These are phyloP conservation scores for Corvus hawaiiensis DNA, from an alignment of 2,113 vertebrate genomes.

Conservation along the genomic window DNA sequence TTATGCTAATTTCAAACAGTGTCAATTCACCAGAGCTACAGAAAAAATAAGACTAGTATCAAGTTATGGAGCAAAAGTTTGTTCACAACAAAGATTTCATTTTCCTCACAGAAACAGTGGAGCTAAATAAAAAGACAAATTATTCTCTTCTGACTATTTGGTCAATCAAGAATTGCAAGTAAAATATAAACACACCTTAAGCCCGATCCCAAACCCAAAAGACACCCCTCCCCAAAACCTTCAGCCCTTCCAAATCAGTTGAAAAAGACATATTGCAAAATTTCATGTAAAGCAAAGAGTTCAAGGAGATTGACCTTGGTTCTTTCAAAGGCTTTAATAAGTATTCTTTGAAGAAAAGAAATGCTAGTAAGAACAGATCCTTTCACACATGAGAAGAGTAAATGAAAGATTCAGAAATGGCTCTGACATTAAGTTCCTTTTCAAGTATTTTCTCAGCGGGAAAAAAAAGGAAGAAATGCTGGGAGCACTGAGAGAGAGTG, in stretches of 20 bases:
- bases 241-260: not conserved
- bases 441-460: not conserved
- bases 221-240: not conserved
- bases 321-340: not conserved
- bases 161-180: not conserved
- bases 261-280: not conserved
- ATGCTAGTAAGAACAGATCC: not conserved
- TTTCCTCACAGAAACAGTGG: not conserved
- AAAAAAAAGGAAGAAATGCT: not conserved
- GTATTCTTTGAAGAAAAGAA: constrained; percentile 11
- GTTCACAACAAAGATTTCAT: not conserved
- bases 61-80: not conserved
- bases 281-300: not conserved
- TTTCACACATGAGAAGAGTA: not conserved
- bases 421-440: not conserved
- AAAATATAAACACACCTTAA: not conserved
- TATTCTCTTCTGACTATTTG: not conserved
- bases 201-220: not conserved
- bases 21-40: not conserved
- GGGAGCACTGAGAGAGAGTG: not conserved
- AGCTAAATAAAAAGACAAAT: not conserved
- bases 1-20: not conserved
- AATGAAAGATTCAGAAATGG: not conserved
- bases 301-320: not conserved
- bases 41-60: not conserved